Conservation (phyloP, 2,888 invertebrate genomes). For the Pandemis cinnamomeana region DNA sequence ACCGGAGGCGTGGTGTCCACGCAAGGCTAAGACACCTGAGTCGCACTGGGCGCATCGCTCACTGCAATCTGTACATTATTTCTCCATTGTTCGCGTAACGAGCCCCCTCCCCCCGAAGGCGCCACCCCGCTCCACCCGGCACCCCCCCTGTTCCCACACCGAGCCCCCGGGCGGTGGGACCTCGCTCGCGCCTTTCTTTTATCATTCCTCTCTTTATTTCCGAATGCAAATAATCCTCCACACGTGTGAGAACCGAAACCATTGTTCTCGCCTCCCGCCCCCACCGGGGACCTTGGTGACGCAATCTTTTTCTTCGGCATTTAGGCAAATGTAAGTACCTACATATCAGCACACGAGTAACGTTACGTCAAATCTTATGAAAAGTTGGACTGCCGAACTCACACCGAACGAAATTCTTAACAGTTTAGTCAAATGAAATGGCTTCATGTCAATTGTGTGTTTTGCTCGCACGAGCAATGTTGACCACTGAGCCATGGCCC, state of each 20-base stretch:
- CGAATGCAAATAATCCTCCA: slow-evolving; percentile 86
- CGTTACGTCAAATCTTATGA: slow-evolving; percentile 30
- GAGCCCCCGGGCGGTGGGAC: slow-evolving; percentile 83
- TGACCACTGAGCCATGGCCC: too few relatives aligned
- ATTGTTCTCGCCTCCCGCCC: slow-evolving; percentile 82
- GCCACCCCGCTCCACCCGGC: slow-evolving; percentile 59
- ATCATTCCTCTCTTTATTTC: slow-evolving; percentile 85
- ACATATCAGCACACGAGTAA: slow-evolving; percentile 39
- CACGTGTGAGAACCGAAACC: slow-evolving; percentile 86
- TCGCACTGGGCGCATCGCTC: slow-evolving; percentile 83
- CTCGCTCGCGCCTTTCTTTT: slow-evolving; percentile 85
- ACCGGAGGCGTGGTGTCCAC: slow-evolving; percentile 71
- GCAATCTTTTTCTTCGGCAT: slow-evolving; percentile 82
- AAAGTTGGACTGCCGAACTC: slow-evolving; percentile 8
- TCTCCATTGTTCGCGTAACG: slow-evolving; percentile 85
- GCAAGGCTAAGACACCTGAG: slow-evolving; percentile 80
- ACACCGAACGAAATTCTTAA: background rate
- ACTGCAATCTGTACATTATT: slow-evolving; percentile 86
- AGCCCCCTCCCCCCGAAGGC: slow-evolving; percentile 71
- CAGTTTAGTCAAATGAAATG: background rate
- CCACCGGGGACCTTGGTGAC: slow-evolving; percentile 82
- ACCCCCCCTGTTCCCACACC: slow-evolving; percentile 77
- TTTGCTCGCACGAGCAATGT: too few relatives aligned
- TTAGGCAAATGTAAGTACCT: slow-evolving; percentile 77
- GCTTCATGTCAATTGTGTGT: too few relatives aligned